Evolutionary conservation across 2,797 vertebrate genomes (phyloP).

Genomic region (Sarcophilus harrisii): DNA sequence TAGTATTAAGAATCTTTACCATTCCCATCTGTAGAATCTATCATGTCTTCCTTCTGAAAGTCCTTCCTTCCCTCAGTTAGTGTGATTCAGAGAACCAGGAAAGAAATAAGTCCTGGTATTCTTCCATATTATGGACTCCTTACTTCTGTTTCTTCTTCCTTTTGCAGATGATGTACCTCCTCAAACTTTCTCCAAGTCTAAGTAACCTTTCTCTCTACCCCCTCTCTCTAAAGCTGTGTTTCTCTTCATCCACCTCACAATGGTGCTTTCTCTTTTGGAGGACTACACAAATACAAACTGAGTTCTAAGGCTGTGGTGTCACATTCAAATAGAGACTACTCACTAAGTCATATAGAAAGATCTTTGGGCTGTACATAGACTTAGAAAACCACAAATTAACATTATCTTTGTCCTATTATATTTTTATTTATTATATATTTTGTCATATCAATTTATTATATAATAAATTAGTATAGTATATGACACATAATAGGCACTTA

Average conservation of each 20-base stretch:
- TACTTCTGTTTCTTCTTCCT: neutral
- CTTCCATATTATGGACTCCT: neutral
- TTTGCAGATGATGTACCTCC: neutral
- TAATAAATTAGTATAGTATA: neutral
- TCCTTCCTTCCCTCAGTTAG: neutral
- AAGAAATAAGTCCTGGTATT: neutral
- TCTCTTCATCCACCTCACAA: neutral
- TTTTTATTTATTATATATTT: neutral
- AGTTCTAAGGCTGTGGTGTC: neutral
- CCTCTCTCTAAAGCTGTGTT: neutral
- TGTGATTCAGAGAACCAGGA: neutral
- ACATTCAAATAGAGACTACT: neutral
- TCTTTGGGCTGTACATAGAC: neutral
- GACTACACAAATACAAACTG: neutral
- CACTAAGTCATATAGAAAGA: neutral
- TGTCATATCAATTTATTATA: neutral
- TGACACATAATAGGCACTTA: neutral
- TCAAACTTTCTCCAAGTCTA: neutral
- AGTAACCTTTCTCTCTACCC: neutral
- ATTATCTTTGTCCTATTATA: neutral
- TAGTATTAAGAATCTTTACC: neutral
- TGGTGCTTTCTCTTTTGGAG: neutral
- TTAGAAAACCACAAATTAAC: neutral
- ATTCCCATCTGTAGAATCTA: neutral
- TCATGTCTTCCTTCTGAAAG: neutral